Evolutionary conservation across 2,888 invertebrate species (phyloP), one percentile per base, ranked within the genome.

Genomic region (Diarsia dahlii): DNA sequence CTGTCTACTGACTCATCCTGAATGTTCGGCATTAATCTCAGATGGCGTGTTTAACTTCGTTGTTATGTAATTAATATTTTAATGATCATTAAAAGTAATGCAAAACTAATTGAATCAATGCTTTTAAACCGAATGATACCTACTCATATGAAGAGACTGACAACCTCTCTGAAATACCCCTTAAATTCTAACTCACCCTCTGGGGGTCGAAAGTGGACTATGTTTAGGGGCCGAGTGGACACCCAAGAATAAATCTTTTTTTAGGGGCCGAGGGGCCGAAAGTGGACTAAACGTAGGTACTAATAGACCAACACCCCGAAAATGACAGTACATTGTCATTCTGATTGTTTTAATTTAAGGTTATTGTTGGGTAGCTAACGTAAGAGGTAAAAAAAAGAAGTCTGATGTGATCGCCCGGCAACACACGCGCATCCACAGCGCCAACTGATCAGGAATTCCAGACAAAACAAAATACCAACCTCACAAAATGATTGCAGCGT

Each of bases 401-500:
- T 15, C 28, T 28, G 28, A 28, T 58, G 28, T 58, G 58, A 28
- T 58, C 23, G 23, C 8, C 28, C 28, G 58, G 15, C 10, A 8
- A 10, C 12, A 20, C 28, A 34, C 52, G 45, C 52, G 39, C 34
- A 62, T 39, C 56, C 13, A n/a, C 54, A 52, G 64, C 67, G 63
- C 76, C 70, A 64, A 48, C 50, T 46, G 23, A 48, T n/a, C 45
- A 56, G 78, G 80, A 67, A 20, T 13, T 23, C 13, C n/a, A 81
- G 63, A 70, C 80, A 63, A 70, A 78, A 81, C 58, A 62, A 72
- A 63, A 68, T 56, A 46, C 45, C 52, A 56, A 34, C 52, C 66
- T 10, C 15, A 56, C 23, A 68, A 18, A 67, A 58, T 18, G n/a
- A 9, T n/a, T 46, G n/a, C n/a, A 45, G 45, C 67, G 28, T 71